Percentiles rank a stretch among this genome's conserved stretches.
Conservation (phyloP, 2,797 vertebrate genomes). For the Clarias fuscus region DNA sequence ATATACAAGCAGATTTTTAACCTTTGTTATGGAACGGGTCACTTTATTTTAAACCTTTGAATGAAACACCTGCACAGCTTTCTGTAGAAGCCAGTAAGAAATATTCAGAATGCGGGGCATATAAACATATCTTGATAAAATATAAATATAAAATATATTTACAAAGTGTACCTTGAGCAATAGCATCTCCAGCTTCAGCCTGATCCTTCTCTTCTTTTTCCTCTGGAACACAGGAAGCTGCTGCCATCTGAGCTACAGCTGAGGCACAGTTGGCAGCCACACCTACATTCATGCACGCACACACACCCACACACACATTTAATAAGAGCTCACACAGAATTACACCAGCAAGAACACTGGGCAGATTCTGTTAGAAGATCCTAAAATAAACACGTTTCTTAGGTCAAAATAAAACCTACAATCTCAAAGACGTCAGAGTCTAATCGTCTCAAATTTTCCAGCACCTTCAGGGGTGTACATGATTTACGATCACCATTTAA, state of each 20-base stretch:
- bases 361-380: background rate
- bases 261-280: constrained; percentile 96
- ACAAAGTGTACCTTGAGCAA: constrained; percentile 83
- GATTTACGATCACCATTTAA: background rate
- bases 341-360: background rate
- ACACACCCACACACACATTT: constrained; percentile 1
- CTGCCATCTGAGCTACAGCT: constrained; percentile 96
- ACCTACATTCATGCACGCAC: constrained; percentile 69
- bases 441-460: background rate
- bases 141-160: no score
- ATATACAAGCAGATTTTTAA: background rate
- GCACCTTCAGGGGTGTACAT: background rate
- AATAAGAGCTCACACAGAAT: constrained; percentile 7
- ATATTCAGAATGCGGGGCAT: background rate
- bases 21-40: background rate
- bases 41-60: no score
- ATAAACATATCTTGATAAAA: background rate
- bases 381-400: background rate
- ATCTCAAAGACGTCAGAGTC: no score
- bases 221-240: constrained; percentile 93
- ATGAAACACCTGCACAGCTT: no score
- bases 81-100: background rate
- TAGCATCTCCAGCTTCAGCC: constrained; percentile 82
- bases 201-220: constrained; percentile 89
- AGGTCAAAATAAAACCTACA: background rate